These are phyloP conservation scores for Drosophila arawakana DNA, from an alignment of 1,140 invertebrate genomes.

Conservation along the genomic window DNA sequence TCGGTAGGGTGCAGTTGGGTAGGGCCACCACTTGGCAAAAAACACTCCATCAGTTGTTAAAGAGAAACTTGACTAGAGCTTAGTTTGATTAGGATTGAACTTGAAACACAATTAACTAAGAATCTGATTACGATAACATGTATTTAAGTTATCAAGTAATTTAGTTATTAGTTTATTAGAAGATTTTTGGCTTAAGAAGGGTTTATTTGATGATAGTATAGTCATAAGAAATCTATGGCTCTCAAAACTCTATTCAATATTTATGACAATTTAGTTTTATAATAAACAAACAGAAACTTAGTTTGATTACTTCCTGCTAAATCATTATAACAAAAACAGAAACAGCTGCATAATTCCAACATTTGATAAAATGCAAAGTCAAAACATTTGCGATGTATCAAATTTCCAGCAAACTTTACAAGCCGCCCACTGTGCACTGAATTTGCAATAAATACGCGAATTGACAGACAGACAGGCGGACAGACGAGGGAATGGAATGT, in stretches of 20 bases:
- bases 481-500: constrained; percentile 25
- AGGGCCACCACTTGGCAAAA: background rate
- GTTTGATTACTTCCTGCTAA: background rate
- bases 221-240: too few species aligned
- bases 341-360: constrained; percentile 1
- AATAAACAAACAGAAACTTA: too few species aligned
- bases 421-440: background rate
- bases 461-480: constrained; percentile 39
- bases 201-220: too few species aligned
- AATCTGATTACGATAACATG: background rate
- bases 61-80: background rate
- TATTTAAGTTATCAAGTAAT: background rate
- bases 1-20: background rate
- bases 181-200: too few species aligned
- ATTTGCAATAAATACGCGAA: constrained; percentile 21
- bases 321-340: background rate
- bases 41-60: background rate
- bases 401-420: background rate
- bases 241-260: too few species aligned
- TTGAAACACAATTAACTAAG: background rate
- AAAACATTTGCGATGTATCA: constrained; percentile 12
- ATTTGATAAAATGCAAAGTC: constrained; percentile 5
- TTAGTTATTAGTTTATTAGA: too few species aligned
- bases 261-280: too few species aligned
- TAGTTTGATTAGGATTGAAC: constrained; percentile 11